Conservation (phyloP, 2,797 vertebrate genomes). For the Rhinoraja longicauda region DNA sequence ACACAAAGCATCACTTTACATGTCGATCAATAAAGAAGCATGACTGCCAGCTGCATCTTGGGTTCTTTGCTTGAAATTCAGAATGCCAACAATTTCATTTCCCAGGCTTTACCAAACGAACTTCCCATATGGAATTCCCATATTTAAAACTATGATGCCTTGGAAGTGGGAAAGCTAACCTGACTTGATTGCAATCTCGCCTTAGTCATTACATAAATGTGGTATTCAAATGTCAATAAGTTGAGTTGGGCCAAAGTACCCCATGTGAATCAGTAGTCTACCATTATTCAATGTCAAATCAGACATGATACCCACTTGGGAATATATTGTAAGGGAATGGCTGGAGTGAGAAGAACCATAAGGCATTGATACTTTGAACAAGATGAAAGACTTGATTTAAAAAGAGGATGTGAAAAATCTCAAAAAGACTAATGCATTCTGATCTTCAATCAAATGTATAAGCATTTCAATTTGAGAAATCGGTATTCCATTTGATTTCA, state of each 20-base stretch:
- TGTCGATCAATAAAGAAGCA: too few relatives aligned
- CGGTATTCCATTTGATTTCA: neutral
- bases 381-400: neutral
- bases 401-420: neutral
- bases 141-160: too few relatives aligned
- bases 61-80: too few relatives aligned
- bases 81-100: too few relatives aligned
- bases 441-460: neutral
- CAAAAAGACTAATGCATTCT: neutral
- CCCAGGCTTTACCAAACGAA: too few relatives aligned
- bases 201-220: neutral
- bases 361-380: neutral
- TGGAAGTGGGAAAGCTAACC: neutral
- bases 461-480: neutral
- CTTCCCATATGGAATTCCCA: too few relatives aligned
- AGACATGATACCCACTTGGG: neutral
- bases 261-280: neutral
- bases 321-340: neutral
- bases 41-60: too few relatives aligned
- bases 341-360: neutral
- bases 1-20: too few relatives aligned
- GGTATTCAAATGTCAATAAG: neutral
- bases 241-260: neutral
- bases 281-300: neutral
- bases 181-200: neutral